Conservation (phyloP, 1,140 invertebrate species). For the Drosophila cardini region DNA sequence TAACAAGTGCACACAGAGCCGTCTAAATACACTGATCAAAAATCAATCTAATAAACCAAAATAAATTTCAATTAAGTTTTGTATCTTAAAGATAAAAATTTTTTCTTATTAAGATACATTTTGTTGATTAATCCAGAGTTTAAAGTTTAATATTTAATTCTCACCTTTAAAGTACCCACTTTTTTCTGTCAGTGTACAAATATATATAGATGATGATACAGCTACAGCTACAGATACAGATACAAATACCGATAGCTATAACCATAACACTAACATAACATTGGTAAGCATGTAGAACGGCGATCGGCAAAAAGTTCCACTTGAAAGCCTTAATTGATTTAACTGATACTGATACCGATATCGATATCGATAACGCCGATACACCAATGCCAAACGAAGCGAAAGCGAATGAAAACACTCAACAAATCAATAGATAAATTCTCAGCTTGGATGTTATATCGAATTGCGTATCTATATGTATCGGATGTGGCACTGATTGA, state of each 20-base stretch:
- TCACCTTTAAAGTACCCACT: no score
- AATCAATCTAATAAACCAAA: no score
- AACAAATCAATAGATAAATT: constrained; percentile 80
- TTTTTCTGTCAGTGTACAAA: neutral
- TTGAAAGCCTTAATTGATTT: constrained; percentile 83
- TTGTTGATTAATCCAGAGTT: no score
- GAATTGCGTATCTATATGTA: constrained; percentile 52
- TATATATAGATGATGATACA: constrained; percentile 27
- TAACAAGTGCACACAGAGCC: no score
- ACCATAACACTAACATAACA: constrained; percentile 49
- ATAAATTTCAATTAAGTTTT: no score
- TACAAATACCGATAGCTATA: constrained; percentile 17
- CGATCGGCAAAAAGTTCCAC: constrained; percentile 76
- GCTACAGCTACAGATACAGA: constrained; percentile 9
- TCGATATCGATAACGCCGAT: no score
- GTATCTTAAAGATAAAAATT: no score
- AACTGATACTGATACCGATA: constrained; percentile 66
- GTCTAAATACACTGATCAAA: no score
- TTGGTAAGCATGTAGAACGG: constrained; percentile 60
- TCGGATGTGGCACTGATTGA: constrained; percentile 75
- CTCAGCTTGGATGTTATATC: constrained; percentile 43
- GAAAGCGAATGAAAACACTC: constrained; percentile 38
- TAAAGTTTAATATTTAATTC: no score
- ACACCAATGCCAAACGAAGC: constrained; percentile 10
- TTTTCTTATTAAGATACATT: no score